phyloP scores from a whole-genome alignment of 2,888 invertebrate species.

The Chymomyza amoena region DNA sequence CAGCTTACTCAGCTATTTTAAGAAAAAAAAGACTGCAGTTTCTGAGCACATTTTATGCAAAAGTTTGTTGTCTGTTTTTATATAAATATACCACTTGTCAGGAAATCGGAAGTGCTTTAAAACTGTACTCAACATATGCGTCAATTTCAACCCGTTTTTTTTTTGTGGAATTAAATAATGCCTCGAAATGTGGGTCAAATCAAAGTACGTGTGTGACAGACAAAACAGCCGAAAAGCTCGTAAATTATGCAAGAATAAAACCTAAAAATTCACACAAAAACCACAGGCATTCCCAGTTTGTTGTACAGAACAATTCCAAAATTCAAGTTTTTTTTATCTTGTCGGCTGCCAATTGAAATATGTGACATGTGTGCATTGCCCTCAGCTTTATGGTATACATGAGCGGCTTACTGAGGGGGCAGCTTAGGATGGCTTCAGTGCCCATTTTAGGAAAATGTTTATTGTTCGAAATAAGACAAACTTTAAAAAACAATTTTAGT shows the following conservation, averaged over 20 bases:
- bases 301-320: background rate
- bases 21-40: conserved; percentile 5
- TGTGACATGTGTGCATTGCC: background rate
- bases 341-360: background rate
- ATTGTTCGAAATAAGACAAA: too few species aligned
- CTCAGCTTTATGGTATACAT: background rate
- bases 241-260: conserved; percentile 49
- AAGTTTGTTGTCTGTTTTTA: background rate
- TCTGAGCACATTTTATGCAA: too few species aligned
- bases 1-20: background rate
- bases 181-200: conserved; percentile 49
- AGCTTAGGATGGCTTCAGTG: too few species aligned
- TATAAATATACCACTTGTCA: background rate
- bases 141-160: background rate
- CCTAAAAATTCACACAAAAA: background rate
- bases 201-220: conserved; percentile 42
- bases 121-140: background rate
- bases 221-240: conserved; percentile 21
- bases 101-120: background rate
- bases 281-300: background rate
- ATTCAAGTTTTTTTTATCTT: conserved; percentile 4
- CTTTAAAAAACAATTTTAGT: too few species aligned
- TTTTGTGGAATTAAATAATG: conserved; percentile 51
- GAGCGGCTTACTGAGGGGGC: too few species aligned
- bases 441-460: too few species aligned